Percentiles rank a stretch among this genome's conserved stretches.
Conservation (phyloP, 2,797 vertebrate species). For the Alfaro cultratus region DNA sequence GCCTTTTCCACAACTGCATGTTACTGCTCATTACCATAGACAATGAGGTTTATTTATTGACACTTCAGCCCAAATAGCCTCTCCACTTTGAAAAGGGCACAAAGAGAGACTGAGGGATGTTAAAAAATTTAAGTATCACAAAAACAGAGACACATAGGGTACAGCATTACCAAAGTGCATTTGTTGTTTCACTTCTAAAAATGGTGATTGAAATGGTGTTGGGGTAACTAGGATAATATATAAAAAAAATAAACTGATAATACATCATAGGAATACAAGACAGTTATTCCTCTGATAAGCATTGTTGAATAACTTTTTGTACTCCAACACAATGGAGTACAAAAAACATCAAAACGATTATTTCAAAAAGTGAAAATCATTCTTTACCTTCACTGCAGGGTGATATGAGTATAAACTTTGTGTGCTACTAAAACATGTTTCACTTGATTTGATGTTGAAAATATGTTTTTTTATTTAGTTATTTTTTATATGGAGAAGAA, state of each 20-base stretch:
- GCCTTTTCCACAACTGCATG: slow-evolving; percentile 72
- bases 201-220: slow-evolving; percentile 21
- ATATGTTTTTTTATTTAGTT: not conserved
- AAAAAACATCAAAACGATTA: not conserved
- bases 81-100: slow-evolving; percentile 76
- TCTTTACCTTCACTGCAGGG: not conserved
- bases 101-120: slow-evolving; percentile 4
- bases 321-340: not conserved
- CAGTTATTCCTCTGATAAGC: not conserved
- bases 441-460: not conserved
- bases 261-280: not conserved
- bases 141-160: slow-evolving; percentile 20
- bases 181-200: slow-evolving; percentile 42
- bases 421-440: not conserved
- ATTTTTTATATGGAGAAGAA: not conserved
- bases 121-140: slow-evolving; percentile 31
- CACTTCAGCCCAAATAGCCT: slow-evolving; percentile 71
- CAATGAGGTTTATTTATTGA: slow-evolving; percentile 80
- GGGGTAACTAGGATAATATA: not conserved
- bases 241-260: slow-evolving; percentile 3
- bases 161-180: slow-evolving; percentile 55
- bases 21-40: slow-evolving; percentile 79
- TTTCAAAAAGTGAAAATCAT: not conserved
- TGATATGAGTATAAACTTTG: not conserved
- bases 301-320: not conserved